phyloP scores from a whole-genome alignment of 2,888 invertebrate species.

The Hartigia nigra region DNA sequence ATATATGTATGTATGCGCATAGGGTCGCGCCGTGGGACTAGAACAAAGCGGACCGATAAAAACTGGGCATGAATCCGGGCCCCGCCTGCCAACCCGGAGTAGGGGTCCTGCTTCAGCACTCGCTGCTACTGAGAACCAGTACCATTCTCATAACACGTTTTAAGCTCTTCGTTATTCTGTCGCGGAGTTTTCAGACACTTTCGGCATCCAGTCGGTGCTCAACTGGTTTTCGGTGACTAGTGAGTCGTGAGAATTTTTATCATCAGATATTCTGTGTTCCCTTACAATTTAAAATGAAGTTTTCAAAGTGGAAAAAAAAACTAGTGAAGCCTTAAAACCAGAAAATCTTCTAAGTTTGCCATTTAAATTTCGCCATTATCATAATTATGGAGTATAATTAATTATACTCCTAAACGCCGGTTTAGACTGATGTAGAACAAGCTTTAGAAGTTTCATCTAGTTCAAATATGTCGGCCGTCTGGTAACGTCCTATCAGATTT shows the following conservation, averaged over 20 bases:
- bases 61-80: constrained; percentile 55
- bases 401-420: not conserved
- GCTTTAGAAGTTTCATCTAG: not conserved
- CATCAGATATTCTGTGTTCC: not conserved
- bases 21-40: constrained; percentile 55
- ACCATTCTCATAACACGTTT: not conserved
- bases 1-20: constrained; percentile 50
- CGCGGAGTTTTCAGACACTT: not conserved
- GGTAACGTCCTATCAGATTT: not conserved
- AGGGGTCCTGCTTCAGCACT: not conserved
- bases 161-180: not conserved
- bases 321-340: not conserved
- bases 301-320: not conserved
- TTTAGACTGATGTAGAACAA: not conserved
- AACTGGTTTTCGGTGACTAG: not conserved
- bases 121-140: not conserved
- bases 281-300: not conserved
- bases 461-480: not conserved
- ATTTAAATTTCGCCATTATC: not conserved
- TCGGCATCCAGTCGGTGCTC: not conserved
- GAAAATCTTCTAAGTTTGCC: not conserved
- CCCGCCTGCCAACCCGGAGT: constrained; percentile 19
- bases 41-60: constrained; percentile 62
- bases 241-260: not conserved
- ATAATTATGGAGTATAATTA: not conserved